These are phyloP conservation scores for Diachasmimorpha longicaudata DNA, from an alignment of 1,140 invertebrate species.

Conservation along the genomic window DNA sequence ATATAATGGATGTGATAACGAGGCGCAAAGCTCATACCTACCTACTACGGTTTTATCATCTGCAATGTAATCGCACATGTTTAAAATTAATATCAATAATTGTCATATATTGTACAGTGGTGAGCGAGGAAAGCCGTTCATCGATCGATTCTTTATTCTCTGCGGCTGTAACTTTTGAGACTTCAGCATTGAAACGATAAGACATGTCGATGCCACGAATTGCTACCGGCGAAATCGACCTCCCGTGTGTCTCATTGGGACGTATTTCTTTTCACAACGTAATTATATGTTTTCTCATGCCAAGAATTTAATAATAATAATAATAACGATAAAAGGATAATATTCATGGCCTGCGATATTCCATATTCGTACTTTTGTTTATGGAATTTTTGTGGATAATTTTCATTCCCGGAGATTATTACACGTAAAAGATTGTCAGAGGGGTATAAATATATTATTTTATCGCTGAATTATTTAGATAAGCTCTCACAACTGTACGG, in stretches of 20 bases:
- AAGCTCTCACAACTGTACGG: no score
- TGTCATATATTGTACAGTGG: no score
- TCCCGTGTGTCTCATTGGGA: background rate
- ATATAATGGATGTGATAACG: slow-evolving; percentile 24
- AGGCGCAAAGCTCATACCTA: slow-evolving; percentile 20
- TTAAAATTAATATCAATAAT: background rate
- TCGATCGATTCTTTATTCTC: background rate
- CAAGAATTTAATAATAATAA: background rate
- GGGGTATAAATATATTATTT: no score
- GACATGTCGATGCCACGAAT: background rate
- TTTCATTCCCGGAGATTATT: background rate
- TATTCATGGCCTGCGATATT: background rate
- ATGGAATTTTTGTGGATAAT: background rate
- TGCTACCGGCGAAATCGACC: slow-evolving; percentile 4
- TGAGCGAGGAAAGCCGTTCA: background rate
- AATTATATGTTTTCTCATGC: background rate
- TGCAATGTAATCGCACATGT: background rate
- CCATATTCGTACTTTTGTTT: background rate
- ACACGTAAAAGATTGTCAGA: background rate
- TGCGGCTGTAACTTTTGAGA: background rate
- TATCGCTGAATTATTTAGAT: no score
- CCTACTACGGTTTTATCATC: slow-evolving; percentile 1
- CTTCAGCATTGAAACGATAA: background rate
- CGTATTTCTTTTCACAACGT: background rate
- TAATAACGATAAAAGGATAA: background rate